A percentile compares a stretch with the other conserved stretches of the same genome.
Evolutionary conservation across 1,140 invertebrate genomes (phyloP).

Genomic region (Anthonomus grandis): DNA sequence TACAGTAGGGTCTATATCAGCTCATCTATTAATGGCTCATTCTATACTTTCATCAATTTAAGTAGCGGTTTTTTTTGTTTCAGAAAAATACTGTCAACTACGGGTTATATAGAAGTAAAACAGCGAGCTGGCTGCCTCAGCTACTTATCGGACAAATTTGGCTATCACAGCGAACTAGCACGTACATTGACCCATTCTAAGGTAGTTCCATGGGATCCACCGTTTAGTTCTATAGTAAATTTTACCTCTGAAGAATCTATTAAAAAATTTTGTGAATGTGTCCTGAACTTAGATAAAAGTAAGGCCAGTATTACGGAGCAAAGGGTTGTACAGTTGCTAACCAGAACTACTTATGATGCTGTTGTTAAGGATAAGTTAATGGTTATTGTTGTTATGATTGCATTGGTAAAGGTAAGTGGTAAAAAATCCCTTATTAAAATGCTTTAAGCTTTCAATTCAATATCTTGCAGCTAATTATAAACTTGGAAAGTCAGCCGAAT

Average conservation of each 20-base stretch:
- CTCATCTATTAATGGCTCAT: background rate
- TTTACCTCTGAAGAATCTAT: slow-evolving; percentile 67
- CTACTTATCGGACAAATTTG: slow-evolving; percentile 83
- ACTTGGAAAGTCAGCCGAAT: slow-evolving; percentile 50
- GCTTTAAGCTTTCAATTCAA: background rate
- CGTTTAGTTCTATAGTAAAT: slow-evolving; percentile 58
- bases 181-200: slow-evolving; percentile 79
- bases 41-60: background rate
- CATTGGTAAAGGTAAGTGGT: slow-evolving; percentile 60
- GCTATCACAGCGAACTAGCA: slow-evolving; percentile 78
- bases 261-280: slow-evolving; percentile 63
- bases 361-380: slow-evolving; percentile 81
- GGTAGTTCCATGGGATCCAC: slow-evolving; percentile 64
- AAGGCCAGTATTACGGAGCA: slow-evolving; percentile 42
- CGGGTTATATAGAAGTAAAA: slow-evolving; percentile 77
- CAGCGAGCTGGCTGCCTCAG: slow-evolving; percentile 86
- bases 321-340: slow-evolving; percentile 64
- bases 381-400: slow-evolving; percentile 70
- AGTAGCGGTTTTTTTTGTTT: slow-evolving; percentile 22
- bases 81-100: slow-evolving; percentile 51
- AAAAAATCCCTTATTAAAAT: background rate
- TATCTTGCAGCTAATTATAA: slow-evolving; percentile 50
- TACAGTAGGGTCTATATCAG: background rate
- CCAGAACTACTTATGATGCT: slow-evolving; percentile 79
- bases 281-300: slow-evolving; percentile 51